Evolutionary conservation across 2,113 vertebrate species (phyloP), one percentile per base, ranked within the genome.

Genomic region (Dissostichus mawsoni): DNA sequence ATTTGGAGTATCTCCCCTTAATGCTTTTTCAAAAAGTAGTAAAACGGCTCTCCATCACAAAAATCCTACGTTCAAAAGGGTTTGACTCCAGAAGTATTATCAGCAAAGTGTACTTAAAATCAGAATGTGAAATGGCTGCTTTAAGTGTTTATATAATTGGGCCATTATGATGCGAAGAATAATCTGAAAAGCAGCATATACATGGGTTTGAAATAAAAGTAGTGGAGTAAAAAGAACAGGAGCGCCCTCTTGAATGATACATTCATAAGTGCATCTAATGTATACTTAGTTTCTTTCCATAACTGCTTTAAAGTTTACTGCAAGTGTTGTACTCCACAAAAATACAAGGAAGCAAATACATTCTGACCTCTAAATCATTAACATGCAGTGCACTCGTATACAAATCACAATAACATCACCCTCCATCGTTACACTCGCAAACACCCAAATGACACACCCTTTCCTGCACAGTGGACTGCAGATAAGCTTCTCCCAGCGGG

Each of bases 391-490:
- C 61, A 52, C 64, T 73, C 57, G 70, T 45, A 41, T 50, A 68
- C 85, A 41, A 89, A 85, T 89, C 87, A 85, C 86, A 86, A 86
- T 75, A 85, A 80, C 89, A 81, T 59, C 74, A 67, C 70, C 62
- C 83, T 84, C 68, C 69, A 64, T 86, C 79, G 52, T 81, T 85
- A 86, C 71, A 80, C 88, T 77, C 78, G 56, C 87, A 90, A 92
- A 90, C 86, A 93, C 86, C 84, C 59, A 87, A 33, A 66, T 18
- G 92, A 92, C 92, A 94, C 92, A 89, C 92, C 94, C 93, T 94
- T 94, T 95, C 92, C 93, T 94, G 91, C 72, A 65, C 81, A 83
- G 88, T 77, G 76, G 88, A 68, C 78, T 73, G 77, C 84, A 86
- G 95, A 94, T 95, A 94, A 93, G 89, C 84, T 79, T 70, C 81